Evolutionary conservation across 2,797 vertebrate species (phyloP), one percentile per base, ranked within the genome.

Genomic region (Morus bassanus): DNA sequence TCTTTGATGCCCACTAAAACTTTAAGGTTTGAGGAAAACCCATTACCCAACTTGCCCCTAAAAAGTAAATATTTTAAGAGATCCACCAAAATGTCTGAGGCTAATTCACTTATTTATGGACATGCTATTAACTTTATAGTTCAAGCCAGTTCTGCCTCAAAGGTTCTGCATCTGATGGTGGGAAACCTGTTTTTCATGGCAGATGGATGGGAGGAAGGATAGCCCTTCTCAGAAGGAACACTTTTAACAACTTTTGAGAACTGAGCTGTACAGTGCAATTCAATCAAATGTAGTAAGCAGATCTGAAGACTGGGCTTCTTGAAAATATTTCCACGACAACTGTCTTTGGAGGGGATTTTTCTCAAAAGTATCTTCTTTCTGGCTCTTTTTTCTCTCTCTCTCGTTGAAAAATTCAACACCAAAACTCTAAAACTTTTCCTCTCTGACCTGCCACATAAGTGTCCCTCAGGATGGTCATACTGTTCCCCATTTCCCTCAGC

Each of bases 11-110:
- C 70, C 77, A 91, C 92, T 92, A 95, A 97, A 95, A 94, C 30
- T 73, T 97, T 92, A 92, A 93, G 64, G 91, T 96, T 95, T 97
- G 89, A 97, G 97, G 91, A 93, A 96, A 96, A 95, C 90, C 95
- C 96, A 95, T 95, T 97, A 85, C 85, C 80, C 94, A 95, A 85
- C 88, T 74, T 97, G 63, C 73, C 88, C 95, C 94, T 96, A 95
- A 97, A 97, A 96, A 97, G 94, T 94, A 97, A 96, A 94, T 83
- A 94, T 89, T 95, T 96, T 80, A 91, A 96, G 82, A 97, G 89
- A 96, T 96, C 57, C 93, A 95, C 88, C 81, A 88, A 97, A 87
- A 95, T 88, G 77, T 88, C 94, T 93, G 87, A 95, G 76, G 72
- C 94, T 96, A 94, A 91, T 90, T 96, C 91, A 88, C 39, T 91